Evolutionary conservation across 2,797 vertebrate genomes (phyloP).

Genomic region (Mormyrus hasselquistii): DNA sequence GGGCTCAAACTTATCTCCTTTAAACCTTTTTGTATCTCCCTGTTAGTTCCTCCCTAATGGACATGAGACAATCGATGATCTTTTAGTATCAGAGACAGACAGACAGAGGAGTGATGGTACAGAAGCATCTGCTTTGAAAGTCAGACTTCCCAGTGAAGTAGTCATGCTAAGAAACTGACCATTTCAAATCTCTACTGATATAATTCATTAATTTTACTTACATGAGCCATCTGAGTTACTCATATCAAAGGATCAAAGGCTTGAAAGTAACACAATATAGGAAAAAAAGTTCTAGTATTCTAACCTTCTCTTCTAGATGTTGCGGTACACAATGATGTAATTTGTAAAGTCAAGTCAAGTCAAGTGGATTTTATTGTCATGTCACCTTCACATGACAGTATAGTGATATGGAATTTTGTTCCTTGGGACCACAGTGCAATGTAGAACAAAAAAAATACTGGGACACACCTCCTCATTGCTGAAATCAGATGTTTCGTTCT

Average conservation of each 20-base stretch:
- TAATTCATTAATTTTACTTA: background rate
- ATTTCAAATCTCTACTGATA: background rate
- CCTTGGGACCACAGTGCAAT: background rate
- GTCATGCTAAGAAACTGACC: background rate
- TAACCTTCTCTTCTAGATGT: background rate
- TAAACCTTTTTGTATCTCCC: background rate
- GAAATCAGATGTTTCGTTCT: background rate
- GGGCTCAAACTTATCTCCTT: background rate
- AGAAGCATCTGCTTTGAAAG: background rate
- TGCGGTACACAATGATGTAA: background rate
- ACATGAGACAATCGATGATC: background rate
- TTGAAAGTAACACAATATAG: background rate
- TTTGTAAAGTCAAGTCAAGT: background rate
- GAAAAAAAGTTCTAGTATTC: background rate
- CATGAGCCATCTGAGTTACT: background rate
- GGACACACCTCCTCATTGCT: background rate
- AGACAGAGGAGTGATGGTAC: background rate
- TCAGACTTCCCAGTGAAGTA: background rate
- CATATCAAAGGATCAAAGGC: background rate
- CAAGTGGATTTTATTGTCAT: background rate
- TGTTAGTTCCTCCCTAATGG: background rate
- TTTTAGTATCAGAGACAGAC: background rate
- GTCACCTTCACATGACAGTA: background rate
- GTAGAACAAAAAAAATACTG: background rate
- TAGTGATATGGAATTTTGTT: background rate